Evolutionary conservation across 2,113 vertebrate genomes (phyloP), one percentile per base, ranked within the genome.

Genomic region (Leptobrachium ailaonicum): DNA sequence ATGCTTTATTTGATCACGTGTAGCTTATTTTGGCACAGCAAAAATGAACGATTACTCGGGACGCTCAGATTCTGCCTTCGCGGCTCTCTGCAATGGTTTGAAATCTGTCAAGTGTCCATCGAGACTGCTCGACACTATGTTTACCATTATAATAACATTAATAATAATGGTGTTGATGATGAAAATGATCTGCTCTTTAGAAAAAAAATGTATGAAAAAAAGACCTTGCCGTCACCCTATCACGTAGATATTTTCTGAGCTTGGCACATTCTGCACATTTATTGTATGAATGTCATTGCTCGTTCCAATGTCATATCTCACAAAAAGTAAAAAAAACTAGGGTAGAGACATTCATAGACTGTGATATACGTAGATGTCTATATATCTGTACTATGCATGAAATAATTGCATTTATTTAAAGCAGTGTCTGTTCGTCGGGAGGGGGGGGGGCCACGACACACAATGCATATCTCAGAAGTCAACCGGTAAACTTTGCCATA

Each of bases 31-130:
- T 80, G 50, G 54, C 20, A 32, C 20, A 32, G 20, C 20, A 32
- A 32, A 60, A 4, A 68, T 40, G 71, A 13, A 58, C 73, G 10
- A n/a, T n/a, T 50, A 41, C 42, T 72, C 14, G 32, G 41, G 54
- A 40, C 40, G 13, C 70, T 43, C 66, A 79, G 68, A 80, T 62
- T 66, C 73, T 50, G 77, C 40, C 71, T 74, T 80, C 62, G 58
- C 54, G 75, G 40, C 71, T 68, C 64, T 47, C 73, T 73, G 50
- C 56, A 5, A 56, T 6, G 64, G 42, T 20, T 32, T 45, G 6
- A 12, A 58, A 66, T 66, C 41, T 71, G 13, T n/a, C 68, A 71
- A 20, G 2, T 5, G 2, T 45, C n/a, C 20, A 20, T 50, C 32
- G 13, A 47, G 7, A 5, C 32, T 14, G 43, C n/a, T 71, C 50